Base-by-base conservation (phyloP, 2,888 invertebrate species). In the Lymantria monacha region DNA sequence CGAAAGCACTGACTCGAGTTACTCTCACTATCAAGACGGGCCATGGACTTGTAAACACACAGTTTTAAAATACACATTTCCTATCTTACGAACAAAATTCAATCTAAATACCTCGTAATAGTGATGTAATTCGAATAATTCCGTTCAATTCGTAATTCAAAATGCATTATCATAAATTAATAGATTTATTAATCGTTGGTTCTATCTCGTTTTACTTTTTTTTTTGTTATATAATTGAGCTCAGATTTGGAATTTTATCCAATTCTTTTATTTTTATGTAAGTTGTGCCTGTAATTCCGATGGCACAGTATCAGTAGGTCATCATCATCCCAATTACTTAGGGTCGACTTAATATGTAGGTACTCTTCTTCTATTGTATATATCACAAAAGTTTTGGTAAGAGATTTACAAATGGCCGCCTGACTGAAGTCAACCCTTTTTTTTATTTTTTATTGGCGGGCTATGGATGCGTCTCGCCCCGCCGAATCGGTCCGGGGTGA, bases 11-110 rank as follows among this genome's bases (percentile, higher is more conserved):
- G 50, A 38, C 55, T 46, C 53, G 48, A 50, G 41, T 56, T 52
- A 70, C 72, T 72, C 72, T 72, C 69, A 70, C 72, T 69, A 53
- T 72, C 69, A 40, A 59, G 51, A 62, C 56, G 51, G 68, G 69
- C 56, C 54, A 63, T 31, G 56, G 53, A 61, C 59, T 55, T 60
- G 66, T 58, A 59, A 65, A 62, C 46, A 59, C 44, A 56, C 49
- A 46, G 53, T 52, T 61, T 59, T 54, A 44, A 63, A 51, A 64
- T 57, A 49, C 58, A 65, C 52, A 40, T 54, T 46, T 1, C 13
- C 31, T 42, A 14, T n/a, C 9, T 12, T 12, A 30, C 51, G 54
- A 0, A n/a, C 43, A 37, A 66, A 47, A 53, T 49, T 53, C 22
- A 44, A 43, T 38, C 38, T 43, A 51, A 68, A 14, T 0, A 0